phyloP scores from a whole-genome alignment of 2,888 invertebrate species.

The Euzophera pinguis region DNA sequence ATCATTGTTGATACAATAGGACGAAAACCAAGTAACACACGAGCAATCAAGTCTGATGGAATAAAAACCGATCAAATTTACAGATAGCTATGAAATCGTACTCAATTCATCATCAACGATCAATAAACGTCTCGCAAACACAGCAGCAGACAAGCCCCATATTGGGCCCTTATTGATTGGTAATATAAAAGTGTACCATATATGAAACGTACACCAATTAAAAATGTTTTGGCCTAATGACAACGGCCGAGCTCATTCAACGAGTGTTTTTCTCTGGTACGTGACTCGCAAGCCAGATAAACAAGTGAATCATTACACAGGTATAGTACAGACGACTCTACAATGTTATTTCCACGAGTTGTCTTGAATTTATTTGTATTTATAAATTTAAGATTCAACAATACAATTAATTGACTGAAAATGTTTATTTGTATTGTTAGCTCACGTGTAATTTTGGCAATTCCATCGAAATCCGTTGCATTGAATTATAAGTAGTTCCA shows the following conservation, averaged over 20 bases:
- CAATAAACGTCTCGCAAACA: not conserved
- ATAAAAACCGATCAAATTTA: not conserved
- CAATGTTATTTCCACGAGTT: not conserved
- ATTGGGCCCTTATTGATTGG: constrained; percentile 1
- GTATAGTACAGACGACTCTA: not conserved
- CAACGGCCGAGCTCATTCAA: constrained; percentile 9
- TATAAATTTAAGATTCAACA: too few relatives aligned
- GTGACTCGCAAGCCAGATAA: constrained; percentile 5
- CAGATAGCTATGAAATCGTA: too few relatives aligned
- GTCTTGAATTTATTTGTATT: not conserved
- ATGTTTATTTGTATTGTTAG: too few relatives aligned
- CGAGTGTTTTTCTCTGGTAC: constrained; percentile 2
- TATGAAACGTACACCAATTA: constrained; percentile 4
- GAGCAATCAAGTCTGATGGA: not conserved
- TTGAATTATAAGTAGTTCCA: too few relatives aligned
- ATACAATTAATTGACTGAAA: too few relatives aligned
- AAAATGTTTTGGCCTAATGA: constrained; percentile 11
- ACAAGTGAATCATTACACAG: constrained; percentile 11
- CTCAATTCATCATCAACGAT: not conserved
- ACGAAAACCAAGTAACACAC: too few relatives aligned
- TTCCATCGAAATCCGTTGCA: too few relatives aligned
- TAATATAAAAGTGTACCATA: not conserved
- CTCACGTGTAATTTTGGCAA: too few relatives aligned
- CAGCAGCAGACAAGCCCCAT: not conserved
- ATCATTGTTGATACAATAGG: too few relatives aligned